phyloP scores from a whole-genome alignment of 1,140 invertebrate genomes.

The Drosophila mayri region DNA sequence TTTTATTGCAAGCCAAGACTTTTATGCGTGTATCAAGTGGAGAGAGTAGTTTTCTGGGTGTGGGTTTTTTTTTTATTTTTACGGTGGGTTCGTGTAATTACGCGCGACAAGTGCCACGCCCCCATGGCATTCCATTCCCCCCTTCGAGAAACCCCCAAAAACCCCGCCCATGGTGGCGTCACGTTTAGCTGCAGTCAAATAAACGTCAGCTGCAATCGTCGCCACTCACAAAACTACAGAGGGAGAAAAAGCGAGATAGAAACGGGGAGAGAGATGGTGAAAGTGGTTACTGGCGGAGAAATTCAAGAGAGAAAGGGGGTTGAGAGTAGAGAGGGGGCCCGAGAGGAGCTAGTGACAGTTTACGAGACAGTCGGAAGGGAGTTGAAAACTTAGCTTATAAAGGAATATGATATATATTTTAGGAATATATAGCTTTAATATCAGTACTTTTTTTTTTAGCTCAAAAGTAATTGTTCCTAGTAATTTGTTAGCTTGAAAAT shows the following conservation, averaged over 20 bases:
- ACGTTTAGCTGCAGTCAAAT: slow-evolving; percentile 79
- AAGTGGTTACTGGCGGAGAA: neutral
- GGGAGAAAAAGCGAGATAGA: neutral
- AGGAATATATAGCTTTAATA: neutral
- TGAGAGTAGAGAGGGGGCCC: neutral
- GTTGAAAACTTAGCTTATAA: neutral
- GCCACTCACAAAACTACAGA: slow-evolving; percentile 27
- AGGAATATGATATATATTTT: neutral
- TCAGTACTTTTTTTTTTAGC: neutral
- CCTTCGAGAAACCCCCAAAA: neutral
- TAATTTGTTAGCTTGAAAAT: neutral
- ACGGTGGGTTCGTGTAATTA: slow-evolving; percentile 61
- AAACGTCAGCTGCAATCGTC: slow-evolving; percentile 70
- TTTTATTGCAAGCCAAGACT: slow-evolving; percentile 64
- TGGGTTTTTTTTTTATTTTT: neutral
- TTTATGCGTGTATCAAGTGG: slow-evolving; percentile 51
- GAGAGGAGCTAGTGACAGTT: slow-evolving; percentile 17
- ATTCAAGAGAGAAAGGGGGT: neutral
- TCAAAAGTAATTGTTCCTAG: no score
- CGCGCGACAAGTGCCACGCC: slow-evolving; percentile 71
- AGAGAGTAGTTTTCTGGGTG: neutral
- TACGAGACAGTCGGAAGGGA: slow-evolving; percentile 23
- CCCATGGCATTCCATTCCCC: neutral
- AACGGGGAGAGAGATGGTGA: neutral
- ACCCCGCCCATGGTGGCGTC: slow-evolving; percentile 36